phyloP scores from a whole-genome alignment of 2,797 vertebrate genomes.

The Caiman crocodilus region DNA sequence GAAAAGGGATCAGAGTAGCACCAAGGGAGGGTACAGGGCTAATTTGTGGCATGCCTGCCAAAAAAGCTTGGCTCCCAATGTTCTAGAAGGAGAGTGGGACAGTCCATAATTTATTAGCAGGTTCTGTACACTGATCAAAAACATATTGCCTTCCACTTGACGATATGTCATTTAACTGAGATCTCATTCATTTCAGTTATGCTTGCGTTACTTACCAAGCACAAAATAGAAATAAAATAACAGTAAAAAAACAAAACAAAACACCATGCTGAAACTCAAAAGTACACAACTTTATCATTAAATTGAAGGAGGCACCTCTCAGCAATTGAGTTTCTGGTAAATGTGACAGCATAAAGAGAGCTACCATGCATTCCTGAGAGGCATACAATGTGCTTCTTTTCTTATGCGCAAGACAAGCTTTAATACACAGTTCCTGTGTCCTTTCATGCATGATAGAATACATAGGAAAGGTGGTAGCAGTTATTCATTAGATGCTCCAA shows the following conservation, averaged over 20 bases:
- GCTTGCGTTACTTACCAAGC: background rate
- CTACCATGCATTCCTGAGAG: background rate
- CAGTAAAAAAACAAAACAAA: background rate
- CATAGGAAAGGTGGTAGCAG: background rate
- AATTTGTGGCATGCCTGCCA: too few species aligned
- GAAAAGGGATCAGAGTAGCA: too few species aligned
- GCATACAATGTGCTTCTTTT: background rate
- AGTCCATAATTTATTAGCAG: background rate
- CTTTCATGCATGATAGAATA: background rate
- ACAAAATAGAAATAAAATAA: background rate
- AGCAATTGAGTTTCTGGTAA: background rate
- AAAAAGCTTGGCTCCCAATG: too few species aligned
- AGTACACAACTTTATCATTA: background rate
- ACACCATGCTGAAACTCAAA: background rate
- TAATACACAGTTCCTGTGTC: background rate
- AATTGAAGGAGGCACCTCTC: background rate
- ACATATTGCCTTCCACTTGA: background rate
- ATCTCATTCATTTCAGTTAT: background rate
- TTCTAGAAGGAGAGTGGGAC: background rate
- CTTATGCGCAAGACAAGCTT: background rate
- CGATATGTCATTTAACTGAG: too few species aligned
- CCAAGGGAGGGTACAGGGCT: too few species aligned
- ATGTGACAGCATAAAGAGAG: background rate
- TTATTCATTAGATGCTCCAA: background rate
- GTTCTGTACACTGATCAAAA: background rate